These are phyloP conservation scores for Trogon surrucura DNA, from an alignment of 2,113 vertebrate genomes.

Conservation along the genomic window DNA sequence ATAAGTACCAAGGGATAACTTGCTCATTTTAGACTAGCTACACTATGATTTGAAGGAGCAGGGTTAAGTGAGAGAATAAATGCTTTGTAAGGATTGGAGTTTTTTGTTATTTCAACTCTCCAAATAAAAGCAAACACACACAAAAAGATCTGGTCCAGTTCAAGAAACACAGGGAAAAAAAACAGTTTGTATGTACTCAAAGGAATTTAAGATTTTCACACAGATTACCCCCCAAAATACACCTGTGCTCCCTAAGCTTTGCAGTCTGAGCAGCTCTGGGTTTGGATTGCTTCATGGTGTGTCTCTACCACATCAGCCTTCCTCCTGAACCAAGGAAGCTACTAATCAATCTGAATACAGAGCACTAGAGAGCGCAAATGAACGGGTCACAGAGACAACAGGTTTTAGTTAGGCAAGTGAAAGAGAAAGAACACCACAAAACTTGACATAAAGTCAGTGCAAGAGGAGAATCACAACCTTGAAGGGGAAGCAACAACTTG, in stretches of 20 bases:
- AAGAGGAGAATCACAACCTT: background rate
- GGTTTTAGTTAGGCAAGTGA: background rate
- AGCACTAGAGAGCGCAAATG: background rate
- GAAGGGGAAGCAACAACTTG: background rate
- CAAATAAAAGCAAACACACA: background rate
- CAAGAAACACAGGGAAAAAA: background rate
- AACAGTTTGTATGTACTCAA: background rate
- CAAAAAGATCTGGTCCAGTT: background rate
- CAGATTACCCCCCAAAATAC: background rate
- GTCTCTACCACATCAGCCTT: background rate
- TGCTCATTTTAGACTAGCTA: background rate
- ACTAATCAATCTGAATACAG: background rate
- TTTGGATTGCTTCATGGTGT: background rate
- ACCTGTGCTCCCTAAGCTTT: background rate
- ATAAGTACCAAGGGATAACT: background rate
- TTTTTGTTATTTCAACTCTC: background rate
- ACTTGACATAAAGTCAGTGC: background rate
- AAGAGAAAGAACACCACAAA: background rate
- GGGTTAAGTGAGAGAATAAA: background rate
- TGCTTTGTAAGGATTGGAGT: background rate
- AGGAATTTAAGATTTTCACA: background rate
- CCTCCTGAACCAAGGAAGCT: background rate
- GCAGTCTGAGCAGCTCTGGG: background rate
- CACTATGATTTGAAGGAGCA: background rate
- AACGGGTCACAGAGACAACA: background rate